phyloP scores from a whole-genome alignment of 2,888 invertebrate species.

The Heliconius ethilla region DNA sequence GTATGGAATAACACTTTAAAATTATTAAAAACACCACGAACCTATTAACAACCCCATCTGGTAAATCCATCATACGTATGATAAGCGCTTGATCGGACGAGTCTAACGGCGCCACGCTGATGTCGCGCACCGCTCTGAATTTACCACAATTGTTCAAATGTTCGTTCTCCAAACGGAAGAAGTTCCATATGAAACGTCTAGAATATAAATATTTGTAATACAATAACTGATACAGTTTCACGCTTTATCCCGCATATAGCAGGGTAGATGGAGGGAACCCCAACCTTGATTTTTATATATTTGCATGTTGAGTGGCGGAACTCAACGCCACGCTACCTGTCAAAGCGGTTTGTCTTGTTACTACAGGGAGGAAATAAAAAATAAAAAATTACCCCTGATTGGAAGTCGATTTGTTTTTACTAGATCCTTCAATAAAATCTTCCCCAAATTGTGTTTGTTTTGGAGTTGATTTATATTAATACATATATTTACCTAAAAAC shows the following conservation, averaged over 20 bases:
- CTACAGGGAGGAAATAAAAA: too few relatives aligned
- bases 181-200: slow-evolving; percentile 99
- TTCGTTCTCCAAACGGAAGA: slow-evolving; percentile 99
- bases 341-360: too few relatives aligned
- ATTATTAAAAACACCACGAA: slow-evolving; percentile 42
- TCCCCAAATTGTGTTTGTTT: too few relatives aligned
- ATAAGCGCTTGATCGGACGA: slow-evolving; percentile 95
- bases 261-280: not conserved
- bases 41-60: slow-evolving; percentile 92
- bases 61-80: slow-evolving; percentile 97
- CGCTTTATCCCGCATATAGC: not conserved
- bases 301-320: too few relatives aligned
- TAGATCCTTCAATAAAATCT: too few relatives aligned
- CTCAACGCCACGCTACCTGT: too few relatives aligned
- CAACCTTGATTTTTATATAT: too few relatives aligned
- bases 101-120: slow-evolving; percentile 96
- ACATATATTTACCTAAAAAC: slow-evolving; percentile 87
- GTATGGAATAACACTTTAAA: too few relatives aligned
- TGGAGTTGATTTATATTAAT: not conserved
- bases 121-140: slow-evolving; percentile 98
- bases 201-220: not conserved
- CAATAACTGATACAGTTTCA: not conserved
- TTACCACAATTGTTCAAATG: slow-evolving; percentile 99
- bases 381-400: too few relatives aligned
- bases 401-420: too few relatives aligned